Evolutionary conservation across 2,797 vertebrate species (phyloP), one percentile per base, ranked within the genome.

Genomic region (Sebastes trivittatus): DNA sequence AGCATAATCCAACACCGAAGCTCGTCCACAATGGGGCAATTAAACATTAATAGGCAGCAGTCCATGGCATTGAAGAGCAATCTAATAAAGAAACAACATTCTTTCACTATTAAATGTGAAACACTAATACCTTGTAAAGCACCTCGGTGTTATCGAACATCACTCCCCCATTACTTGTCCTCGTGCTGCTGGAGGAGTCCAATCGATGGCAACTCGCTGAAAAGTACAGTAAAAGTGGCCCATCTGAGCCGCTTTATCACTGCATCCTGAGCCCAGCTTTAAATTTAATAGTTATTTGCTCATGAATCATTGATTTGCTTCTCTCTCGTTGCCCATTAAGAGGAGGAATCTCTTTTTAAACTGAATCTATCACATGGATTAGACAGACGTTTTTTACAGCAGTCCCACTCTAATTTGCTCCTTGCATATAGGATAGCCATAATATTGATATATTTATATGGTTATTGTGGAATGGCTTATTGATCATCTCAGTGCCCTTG

Each of bases 281-380:
- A 73, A 81, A 89, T 87, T 22, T 78, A 83, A 86, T 86, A 85
- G 82, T 88, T 92, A 90, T 92, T 86, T 91, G 88, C 77, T 87
- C 77, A 89, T 75, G 73, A 88, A 74, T 83, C 85, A 93, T 95
- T 90, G 92, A 94, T 92, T 88, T 49, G 6, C 2, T 65, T 81
- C 74, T 73, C 46, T 82, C 77, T 73, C 36, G 77, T 83, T 27
- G 38, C 81, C 75, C 77, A 88, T 92, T 86, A 90, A 74, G 65
- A 76, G 63, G 61, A 88, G 77, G 86, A 74, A 75, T 90, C 72
- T 88, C 36, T 73, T 81, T 88, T 90, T 84, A 72, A 88, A 87
- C 74, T 59, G 14, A 85, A 83, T 92, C 79, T 27, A 83, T 91
- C 29, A 34, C 52, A 82, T 88, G 69, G 82, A 86, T 75, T 68